phyloP scores from a whole-genome alignment of 1,140 invertebrate species.

The Chelonus insularis region DNA sequence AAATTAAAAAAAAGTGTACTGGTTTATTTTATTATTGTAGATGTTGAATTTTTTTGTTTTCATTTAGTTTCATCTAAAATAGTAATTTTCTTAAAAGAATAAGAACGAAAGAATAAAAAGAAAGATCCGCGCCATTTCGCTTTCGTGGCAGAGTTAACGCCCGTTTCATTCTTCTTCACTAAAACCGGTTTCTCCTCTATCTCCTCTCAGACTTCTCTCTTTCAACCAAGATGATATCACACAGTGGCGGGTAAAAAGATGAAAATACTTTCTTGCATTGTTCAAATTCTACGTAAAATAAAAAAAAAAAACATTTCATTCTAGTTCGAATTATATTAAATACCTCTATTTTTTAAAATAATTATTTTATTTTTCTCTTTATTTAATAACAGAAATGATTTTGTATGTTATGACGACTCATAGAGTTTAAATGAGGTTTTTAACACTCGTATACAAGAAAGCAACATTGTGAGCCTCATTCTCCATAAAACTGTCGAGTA shows the following conservation, averaged over 20 bases:
- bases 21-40: slow-evolving; percentile 7
- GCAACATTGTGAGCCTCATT: no score
- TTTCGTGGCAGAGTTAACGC: slow-evolving; percentile 26
- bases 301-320: no score
- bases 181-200: slow-evolving; percentile 25
- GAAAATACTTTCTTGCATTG: not conserved
- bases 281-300: not conserved
- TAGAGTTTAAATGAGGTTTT: no score
- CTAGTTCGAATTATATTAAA: no score
- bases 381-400: no score
- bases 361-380: no score
- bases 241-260: slow-evolving; percentile 11
- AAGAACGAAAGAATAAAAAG: slow-evolving; percentile 10
- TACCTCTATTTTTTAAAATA: no score
- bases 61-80: slow-evolving; percentile 6
- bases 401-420: no score
- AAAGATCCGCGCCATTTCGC: slow-evolving; percentile 26
- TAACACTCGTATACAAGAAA: no score
- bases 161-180: slow-evolving; percentile 28
- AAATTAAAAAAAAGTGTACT: slow-evolving; percentile 8
- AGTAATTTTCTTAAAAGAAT: slow-evolving; percentile 28
- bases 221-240: slow-evolving; percentile 12
- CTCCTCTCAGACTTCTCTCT: not conserved
- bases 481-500: no score
- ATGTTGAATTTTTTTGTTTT: slow-evolving; percentile 21